Evolutionary conservation across 2,113 vertebrate species (phyloP).

Genomic region (Crotalus helleri): DNA sequence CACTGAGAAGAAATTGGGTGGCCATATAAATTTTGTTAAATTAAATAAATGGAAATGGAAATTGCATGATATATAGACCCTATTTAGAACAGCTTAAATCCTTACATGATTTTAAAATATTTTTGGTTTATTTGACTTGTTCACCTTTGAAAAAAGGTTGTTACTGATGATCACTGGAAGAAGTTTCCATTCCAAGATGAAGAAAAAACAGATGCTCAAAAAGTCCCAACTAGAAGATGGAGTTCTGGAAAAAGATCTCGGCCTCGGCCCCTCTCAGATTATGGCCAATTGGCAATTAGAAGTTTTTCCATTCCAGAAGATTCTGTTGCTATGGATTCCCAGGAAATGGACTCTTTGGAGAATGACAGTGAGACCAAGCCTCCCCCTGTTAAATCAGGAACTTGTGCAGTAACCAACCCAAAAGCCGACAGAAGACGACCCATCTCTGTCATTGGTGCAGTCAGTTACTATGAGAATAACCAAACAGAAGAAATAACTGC

Average conservation of each 20-base stretch:
- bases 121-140: slow-evolving; percentile 70
- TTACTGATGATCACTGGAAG: slow-evolving; percentile 71
- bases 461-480: slow-evolving; percentile 73
- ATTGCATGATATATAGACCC: not conserved
- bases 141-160: slow-evolving; percentile 78
- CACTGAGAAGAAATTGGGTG: not conserved
- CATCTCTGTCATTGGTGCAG: slow-evolving; percentile 85
- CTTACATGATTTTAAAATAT: not conserved
- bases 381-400: slow-evolving; percentile 11
- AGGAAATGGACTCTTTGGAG: slow-evolving; percentile 46
- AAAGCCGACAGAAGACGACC: slow-evolving; percentile 76
- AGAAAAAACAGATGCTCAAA: slow-evolving; percentile 66
- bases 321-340: slow-evolving; percentile 62
- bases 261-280: slow-evolving; percentile 91
- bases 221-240: slow-evolving; percentile 68
- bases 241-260: slow-evolving; percentile 71
- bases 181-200: slow-evolving; percentile 66
- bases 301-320: slow-evolving; percentile 90
- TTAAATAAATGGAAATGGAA: not conserved
- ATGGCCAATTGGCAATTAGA: slow-evolving; percentile 78
- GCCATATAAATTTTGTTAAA: not conserved
- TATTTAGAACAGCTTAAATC: slow-evolving; percentile 35
- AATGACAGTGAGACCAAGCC: slow-evolving; percentile 47
- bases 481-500: slow-evolving; percentile 77
- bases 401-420: slow-evolving; percentile 50